phyloP scores from a whole-genome alignment of 2,113 vertebrate genomes.

The Pseudopodoces humilis region DNA sequence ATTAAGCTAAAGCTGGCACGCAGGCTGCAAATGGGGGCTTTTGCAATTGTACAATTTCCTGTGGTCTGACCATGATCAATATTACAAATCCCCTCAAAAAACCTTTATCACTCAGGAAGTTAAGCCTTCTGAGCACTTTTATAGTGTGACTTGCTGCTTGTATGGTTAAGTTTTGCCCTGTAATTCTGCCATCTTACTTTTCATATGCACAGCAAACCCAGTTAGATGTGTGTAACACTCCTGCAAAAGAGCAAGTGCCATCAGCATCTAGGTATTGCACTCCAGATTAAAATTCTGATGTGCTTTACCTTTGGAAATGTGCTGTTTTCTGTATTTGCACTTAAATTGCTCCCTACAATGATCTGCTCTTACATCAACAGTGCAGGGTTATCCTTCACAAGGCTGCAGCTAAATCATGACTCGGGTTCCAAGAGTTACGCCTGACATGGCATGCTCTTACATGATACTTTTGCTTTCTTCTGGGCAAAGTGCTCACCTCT shows the following conservation, averaged over 20 bases:
- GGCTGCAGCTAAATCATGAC: background rate
- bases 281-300: background rate
- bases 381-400: background rate
- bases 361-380: background rate
- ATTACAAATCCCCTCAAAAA: background rate
- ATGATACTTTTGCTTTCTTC: background rate
- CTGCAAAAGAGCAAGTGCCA: accelerated
- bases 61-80: background rate
- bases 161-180: background rate
- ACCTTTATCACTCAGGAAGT: background rate
- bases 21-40: background rate
- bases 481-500: background rate
- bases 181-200: background rate
- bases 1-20: background rate
- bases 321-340: background rate
- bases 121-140: background rate
- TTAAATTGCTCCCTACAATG: background rate
- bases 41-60: background rate
- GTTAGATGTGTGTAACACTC: background rate
- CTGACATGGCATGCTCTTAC: background rate
- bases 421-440: background rate
- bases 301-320: background rate
- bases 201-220: background rate
- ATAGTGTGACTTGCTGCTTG: background rate
- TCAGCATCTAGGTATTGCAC: background rate